Evolutionary conservation across 2,797 vertebrate species (phyloP), one percentile per base, ranked within the genome.

Genomic region (Chiroxiphia lanceolata): DNA sequence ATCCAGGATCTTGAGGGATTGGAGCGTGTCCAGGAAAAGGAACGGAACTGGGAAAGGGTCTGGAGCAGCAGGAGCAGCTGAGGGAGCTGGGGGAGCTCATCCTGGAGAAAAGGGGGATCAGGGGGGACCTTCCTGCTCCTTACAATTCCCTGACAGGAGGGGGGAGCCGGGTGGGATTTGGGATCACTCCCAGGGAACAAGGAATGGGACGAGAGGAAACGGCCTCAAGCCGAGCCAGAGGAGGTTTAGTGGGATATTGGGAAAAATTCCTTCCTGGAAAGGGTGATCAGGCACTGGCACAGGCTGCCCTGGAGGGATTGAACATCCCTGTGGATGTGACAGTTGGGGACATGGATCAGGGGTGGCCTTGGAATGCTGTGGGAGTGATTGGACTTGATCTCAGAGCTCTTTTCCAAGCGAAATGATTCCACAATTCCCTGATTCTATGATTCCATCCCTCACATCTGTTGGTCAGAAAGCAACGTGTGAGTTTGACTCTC

Each of bases 181-280:
- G 48, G 48, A 44, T 83, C 33, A 27, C 31, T 69, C 31, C 4
- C 26, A 23, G 47, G 33, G 22, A 36, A 36, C 3, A 15, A 45
- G 12, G 34, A 13, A 14, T 5, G 23, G 42, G 2, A 9, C 0
- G 1, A 9, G 36, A 48, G 4, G 26, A 27, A 68, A 19, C 5
- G 7, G 4, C 64, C 27, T 77, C 18, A 50, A 10, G 6, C 6
- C 29, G 7, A 4, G 2, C 79, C 33, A 10, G 22, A 13, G 19
- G 4, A 17, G 4, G 6, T 48, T 76, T 23, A 9, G 27, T 42
- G 23, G 42, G 18, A n/a, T 48, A 29, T 5, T 63, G 22, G 70
- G 56, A 38, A 50, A 56, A 31, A 63, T 25, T 63, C 6, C 3
- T 27, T 34, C 8, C 0, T 4, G 0, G 45, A 54, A 27, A 27